These are phyloP conservation scores for Lynx canadensis DNA, from an alignment of 2,113 vertebrate species.

Conservation along the genomic window DNA sequence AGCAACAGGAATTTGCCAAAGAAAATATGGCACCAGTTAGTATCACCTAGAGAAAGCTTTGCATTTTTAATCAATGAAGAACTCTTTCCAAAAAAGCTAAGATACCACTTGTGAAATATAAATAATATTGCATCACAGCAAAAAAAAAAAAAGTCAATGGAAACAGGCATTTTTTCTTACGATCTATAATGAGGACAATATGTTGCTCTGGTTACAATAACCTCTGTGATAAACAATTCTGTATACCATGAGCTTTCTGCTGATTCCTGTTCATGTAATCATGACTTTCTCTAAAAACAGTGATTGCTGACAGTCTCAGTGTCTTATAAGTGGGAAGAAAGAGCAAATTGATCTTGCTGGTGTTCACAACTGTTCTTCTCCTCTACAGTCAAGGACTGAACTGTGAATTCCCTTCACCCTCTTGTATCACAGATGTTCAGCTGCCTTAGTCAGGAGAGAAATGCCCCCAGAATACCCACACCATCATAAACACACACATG, in stretches of 20 bases:
- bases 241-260: background rate
- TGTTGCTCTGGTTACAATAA: conserved; percentile 38
- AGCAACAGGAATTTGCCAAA: background rate
- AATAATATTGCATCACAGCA: conserved; percentile 29
- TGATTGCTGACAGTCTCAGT: background rate
- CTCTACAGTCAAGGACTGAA: background rate
- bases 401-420: background rate
- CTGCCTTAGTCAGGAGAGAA: background rate
- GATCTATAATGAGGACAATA: conserved; percentile 30
- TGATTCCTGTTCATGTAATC: background rate
- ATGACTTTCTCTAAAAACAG: conserved; percentile 3
- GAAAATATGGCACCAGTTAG: background rate
- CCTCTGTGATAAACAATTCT: background rate
- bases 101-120: background rate
- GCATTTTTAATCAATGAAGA: background rate
- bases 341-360: background rate
- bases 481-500: background rate
- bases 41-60: background rate
- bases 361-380: background rate
- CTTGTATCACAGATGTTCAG: background rate
- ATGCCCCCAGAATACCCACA: background rate
- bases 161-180: conserved; percentile 23
- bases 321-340: background rate
- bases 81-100: conserved; percentile 11
- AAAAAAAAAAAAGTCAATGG: background rate